A percentile compares a stretch with the other conserved stretches of the same genome.
Conservation (phyloP, 2,797 vertebrate genomes). For the Paramormyrops hopkinsi region DNA sequence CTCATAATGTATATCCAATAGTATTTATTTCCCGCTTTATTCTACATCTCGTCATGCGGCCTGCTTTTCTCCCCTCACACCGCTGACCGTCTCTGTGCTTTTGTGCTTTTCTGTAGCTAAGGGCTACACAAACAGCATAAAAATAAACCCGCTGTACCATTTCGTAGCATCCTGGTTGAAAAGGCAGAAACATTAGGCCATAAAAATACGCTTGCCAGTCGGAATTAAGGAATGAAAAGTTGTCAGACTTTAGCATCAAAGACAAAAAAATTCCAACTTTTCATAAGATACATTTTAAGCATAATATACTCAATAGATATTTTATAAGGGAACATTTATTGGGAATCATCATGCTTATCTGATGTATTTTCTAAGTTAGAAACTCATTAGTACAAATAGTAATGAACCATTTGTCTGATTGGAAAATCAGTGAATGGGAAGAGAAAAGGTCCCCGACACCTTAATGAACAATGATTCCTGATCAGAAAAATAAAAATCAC, state of each 20-base stretch:
- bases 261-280: not conserved
- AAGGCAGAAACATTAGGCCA: not conserved
- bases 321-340: not conserved
- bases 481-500: not conserved
- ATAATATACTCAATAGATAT: not conserved
- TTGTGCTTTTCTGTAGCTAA: not conserved
- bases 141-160: not conserved
- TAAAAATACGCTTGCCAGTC: not conserved
- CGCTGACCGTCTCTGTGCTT: constrained; percentile 25
- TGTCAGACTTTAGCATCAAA: not conserved
- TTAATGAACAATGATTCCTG: not conserved
- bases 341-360: not conserved
- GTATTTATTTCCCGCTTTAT: not conserved
- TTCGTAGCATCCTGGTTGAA: not conserved
- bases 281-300: not conserved
- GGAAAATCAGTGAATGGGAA: not conserved
- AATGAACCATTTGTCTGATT: not conserved
- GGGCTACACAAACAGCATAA: not conserved
- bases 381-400: not conserved
- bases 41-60: not conserved
- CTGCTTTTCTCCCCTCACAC: constrained; percentile 31
- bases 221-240: not conserved
- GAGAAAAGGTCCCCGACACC: not conserved
- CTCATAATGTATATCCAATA: not conserved
- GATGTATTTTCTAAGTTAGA: not conserved